Conservation (phyloP, 2,797 vertebrate species). For the Dromococcyx pavoninus region DNA sequence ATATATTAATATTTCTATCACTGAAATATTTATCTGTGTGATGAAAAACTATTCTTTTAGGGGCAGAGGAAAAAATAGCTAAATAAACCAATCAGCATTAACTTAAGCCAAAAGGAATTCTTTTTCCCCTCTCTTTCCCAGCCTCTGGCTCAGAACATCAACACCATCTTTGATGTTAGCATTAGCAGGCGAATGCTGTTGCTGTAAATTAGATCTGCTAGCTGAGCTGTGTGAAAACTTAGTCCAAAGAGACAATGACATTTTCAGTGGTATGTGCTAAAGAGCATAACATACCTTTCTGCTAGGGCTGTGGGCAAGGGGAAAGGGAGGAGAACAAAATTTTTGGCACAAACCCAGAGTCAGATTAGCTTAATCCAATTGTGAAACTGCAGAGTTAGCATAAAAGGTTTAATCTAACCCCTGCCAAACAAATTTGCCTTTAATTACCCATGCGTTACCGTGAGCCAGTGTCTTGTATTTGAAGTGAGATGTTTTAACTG, state of each 20-base stretch:
- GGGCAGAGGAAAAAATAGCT: not conserved
- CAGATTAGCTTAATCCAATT: constrained; percentile 36
- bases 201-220: not conserved
- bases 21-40: not conserved
- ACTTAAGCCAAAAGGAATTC: not conserved
- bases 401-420: constrained; percentile 30
- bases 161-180: not conserved
- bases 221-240: not conserved
- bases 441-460: constrained; percentile 14
- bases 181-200: not conserved
- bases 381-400: constrained; percentile 41
- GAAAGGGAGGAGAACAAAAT: constrained; percentile 7
- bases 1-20: not conserved
- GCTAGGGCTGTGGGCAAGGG: not conserved
- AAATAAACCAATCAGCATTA: not conserved
- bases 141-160: not conserved
- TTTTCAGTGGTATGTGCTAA: not conserved
- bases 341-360: not conserved
- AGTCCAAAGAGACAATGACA: not conserved
- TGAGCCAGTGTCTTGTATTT: not conserved
- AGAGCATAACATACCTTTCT: not conserved
- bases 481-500: constrained; percentile 6
- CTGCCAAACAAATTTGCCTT: constrained; percentile 44
- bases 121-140: not conserved
- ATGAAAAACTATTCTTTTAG: not conserved